These are phyloP conservation scores for Heliconius melpomene DNA, from an alignment of 1,140 invertebrate species.

Conservation along the genomic window DNA sequence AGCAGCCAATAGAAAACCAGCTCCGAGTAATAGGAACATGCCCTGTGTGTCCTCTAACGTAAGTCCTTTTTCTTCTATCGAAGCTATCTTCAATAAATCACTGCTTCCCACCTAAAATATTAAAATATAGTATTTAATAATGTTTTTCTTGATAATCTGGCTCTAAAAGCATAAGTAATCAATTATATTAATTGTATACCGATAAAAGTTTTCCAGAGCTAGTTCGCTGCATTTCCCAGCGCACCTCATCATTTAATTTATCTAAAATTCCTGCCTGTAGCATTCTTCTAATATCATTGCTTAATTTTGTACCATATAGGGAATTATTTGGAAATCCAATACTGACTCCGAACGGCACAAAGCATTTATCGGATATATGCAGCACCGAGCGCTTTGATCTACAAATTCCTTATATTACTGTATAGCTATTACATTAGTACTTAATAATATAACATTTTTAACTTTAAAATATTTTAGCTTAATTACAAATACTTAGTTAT, in stretches of 20 bases:
- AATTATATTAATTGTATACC: constrained; percentile 58
- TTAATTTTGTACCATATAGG: constrained; percentile 83
- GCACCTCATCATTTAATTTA: constrained; percentile 85
- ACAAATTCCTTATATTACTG: constrained; percentile 26
- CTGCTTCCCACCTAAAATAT: constrained; percentile 48
- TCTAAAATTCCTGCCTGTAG: constrained; percentile 84
- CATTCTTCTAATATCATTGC: constrained; percentile 81
- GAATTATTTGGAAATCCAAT: constrained; percentile 83
- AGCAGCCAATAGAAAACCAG: constrained; percentile 84
- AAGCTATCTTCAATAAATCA: constrained; percentile 57
- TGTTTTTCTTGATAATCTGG: too few species aligned
- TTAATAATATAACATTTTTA: neutral
- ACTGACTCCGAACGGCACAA: constrained; percentile 85
- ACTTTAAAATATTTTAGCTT: too few species aligned
- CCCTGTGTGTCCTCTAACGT: constrained; percentile 89
- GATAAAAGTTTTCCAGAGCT: constrained; percentile 82
- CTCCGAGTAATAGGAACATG: constrained; percentile 87
- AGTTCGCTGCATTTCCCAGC: constrained; percentile 85
- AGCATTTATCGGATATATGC: constrained; percentile 87
- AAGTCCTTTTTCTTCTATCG: constrained; percentile 85
- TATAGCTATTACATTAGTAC: neutral
- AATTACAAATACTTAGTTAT: too few species aligned
- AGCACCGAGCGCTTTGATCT: constrained; percentile 83
- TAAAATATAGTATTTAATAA: neutral
- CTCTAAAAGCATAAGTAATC: too few species aligned